Base-by-base conservation (phyloP, 2,888 invertebrate genomes). In the Synergus gifuensis region DNA sequence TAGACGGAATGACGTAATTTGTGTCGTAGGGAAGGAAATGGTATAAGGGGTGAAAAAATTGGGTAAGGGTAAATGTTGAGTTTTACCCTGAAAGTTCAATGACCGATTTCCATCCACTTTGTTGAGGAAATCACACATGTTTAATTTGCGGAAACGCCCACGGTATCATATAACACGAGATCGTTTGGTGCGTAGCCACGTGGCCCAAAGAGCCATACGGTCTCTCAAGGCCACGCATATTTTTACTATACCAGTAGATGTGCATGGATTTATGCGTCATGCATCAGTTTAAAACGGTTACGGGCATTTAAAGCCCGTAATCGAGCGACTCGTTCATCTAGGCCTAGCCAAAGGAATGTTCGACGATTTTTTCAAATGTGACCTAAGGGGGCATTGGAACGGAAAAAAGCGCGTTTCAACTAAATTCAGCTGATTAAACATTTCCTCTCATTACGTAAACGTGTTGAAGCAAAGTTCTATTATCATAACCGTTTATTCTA, bases 91-190 rank as follows among this genome's bases (percentile, higher is more conserved):
- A 11, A 49, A 69, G 69, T 54, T 4, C 54, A 73, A 36, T 73
- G 54, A 69, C 67, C 73, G 73, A 73, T 73, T 73, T 73, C 54
- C 80, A 69, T 46, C 11, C 54, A 40, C 58, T 60, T 36, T 76
- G 76, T 62, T 76, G 44, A 76, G 78, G 79, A 69, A 81, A 78
- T 79, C 67, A 80, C 79, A 76, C 62, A 49, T 67, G 64, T 44
- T 84, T 83, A 85, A 81, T 86, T 86, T 85, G 83, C 82, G 83
- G 86, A 86, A 87, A 86, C 87, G 86, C 87, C 87, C 84, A 87
- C 86, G 80, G 83, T 87, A 82, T 87, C 83, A 82, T 81, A 78
- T 85, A 81, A 83, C 85, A 82, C 78, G 78, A 79, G 76, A 69
- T 82, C 83, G 84, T 86, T 85, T 83, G 12, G 49, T 87, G 82